A percentile compares a stretch with the other conserved stretches of the same genome.
Conservation (phyloP, 1,140 invertebrate genomes). For the Ceratitis capitata region DNA sequence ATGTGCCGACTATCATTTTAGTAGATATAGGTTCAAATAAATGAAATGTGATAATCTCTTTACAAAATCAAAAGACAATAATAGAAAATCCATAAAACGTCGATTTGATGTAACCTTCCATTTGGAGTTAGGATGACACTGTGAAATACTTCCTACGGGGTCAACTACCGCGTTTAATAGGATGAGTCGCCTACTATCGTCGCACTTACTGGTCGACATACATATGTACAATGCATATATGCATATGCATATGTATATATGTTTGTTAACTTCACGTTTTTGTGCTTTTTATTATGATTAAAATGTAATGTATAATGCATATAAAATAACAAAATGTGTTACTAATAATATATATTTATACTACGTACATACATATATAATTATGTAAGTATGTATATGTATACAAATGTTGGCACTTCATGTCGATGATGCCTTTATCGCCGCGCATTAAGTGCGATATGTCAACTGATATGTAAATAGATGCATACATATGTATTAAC, state of each 20-base stretch:
- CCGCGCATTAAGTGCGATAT: conserved; percentile 1
- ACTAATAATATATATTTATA: background rate
- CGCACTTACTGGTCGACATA: no score
- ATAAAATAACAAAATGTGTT: conserved; percentile 5
- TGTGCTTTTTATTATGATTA: background rate
- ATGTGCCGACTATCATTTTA: no score
- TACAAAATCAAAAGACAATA: no score
- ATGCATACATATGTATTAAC: background rate
- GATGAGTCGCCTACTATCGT: background rate
- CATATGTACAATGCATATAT: background rate
- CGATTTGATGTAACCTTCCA: no score
- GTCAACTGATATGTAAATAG: background rate
- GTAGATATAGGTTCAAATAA: no score
- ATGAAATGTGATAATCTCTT: no score
- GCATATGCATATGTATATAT: background rate
- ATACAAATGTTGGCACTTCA: background rate
- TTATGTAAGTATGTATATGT: background rate
- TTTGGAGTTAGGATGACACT: no score
- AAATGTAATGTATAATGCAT: conserved; percentile 1
- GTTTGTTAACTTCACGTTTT: no score
- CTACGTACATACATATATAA: background rate
- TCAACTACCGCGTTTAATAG: background rate
- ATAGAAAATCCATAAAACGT: no score
- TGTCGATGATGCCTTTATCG: background rate
- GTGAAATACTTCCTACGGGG: background rate